Conservation (phyloP, 2,113 vertebrate species). For the Corythaeola cristata region DNA sequence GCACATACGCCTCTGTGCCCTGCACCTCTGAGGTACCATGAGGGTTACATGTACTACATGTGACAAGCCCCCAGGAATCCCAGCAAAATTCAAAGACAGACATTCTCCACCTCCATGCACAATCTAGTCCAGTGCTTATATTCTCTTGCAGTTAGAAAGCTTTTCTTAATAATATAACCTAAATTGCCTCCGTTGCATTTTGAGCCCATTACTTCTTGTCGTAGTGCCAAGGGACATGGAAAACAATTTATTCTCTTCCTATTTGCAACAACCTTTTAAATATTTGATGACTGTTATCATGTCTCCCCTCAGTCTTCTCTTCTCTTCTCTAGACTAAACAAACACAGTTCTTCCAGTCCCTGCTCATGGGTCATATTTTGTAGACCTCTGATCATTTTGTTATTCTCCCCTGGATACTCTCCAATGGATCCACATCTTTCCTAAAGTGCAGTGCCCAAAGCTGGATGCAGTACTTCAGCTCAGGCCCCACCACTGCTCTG, state of each 20-base stretch:
- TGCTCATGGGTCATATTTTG: conserved; percentile 20
- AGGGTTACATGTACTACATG: not conserved
- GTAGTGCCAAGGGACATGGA: conserved; percentile 25
- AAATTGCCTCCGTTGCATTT: not conserved
- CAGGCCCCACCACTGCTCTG: not conserved
- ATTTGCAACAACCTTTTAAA: conserved; percentile 54
- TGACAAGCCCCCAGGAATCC: not conserved
- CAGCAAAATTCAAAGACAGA: not conserved
- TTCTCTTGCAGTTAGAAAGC: not conserved
- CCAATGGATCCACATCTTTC: conserved; percentile 25
- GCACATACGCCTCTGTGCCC: not conserved
- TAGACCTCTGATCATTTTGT: conserved; percentile 30
- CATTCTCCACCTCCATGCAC: not conserved
- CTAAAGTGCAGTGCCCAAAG: not conserved
- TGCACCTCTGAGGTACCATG: not conserved
- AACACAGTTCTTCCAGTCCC: conserved; percentile 32
- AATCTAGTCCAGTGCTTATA: not conserved
- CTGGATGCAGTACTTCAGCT: not conserved
- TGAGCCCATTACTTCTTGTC: conserved; percentile 20
- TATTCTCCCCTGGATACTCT: conserved; percentile 8
- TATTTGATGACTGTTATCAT: conserved; percentile 48
- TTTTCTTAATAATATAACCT: conserved; percentile 12
- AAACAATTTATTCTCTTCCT: conserved; percentile 56
- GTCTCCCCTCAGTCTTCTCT: conserved; percentile 6
- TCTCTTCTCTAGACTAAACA: conserved; percentile 63